Conservation (phyloP, 1,140 invertebrate genomes). For the Drosophila sturtevanti region DNA sequence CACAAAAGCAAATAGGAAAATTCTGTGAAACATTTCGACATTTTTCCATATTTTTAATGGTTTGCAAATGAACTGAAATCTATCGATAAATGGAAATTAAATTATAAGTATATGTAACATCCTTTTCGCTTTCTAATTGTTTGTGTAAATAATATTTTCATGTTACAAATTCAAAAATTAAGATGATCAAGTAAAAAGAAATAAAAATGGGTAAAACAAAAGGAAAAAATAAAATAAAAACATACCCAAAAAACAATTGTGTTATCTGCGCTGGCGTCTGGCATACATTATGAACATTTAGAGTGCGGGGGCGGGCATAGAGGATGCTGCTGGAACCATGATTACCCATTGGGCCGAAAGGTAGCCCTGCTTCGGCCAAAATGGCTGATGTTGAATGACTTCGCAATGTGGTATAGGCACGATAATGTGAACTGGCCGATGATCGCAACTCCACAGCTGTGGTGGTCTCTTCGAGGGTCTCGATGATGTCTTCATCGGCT, state of each 20-base stretch:
- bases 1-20: too few species aligned
- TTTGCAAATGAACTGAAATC: too few species aligned
- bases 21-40: too few species aligned
- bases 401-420: slow-evolving; percentile 61
- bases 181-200: background rate
- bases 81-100: too few species aligned
- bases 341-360: slow-evolving; percentile 26
- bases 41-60: too few species aligned
- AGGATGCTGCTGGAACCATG: slow-evolving; percentile 40
- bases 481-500: slow-evolving; percentile 16
- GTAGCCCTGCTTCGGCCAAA: slow-evolving; percentile 47
- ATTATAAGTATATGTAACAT: too few species aligned
- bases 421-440: slow-evolving; percentile 31
- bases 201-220: slow-evolving; percentile 20
- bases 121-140: too few species aligned
- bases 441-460: slow-evolving; percentile 68
- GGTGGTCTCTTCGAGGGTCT: slow-evolving; percentile 47
- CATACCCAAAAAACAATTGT: slow-evolving; percentile 80
- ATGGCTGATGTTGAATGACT: slow-evolving; percentile 76
- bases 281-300: slow-evolving; percentile 75
- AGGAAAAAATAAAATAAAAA: slow-evolving; percentile 40
- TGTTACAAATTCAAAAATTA: background rate
- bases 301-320: slow-evolving; percentile 71
- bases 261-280: slow-evolving; percentile 79
- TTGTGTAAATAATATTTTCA: too few species aligned